phyloP scores from a whole-genome alignment of 1,140 invertebrate species.

The Dinoponera quadriceps region DNA sequence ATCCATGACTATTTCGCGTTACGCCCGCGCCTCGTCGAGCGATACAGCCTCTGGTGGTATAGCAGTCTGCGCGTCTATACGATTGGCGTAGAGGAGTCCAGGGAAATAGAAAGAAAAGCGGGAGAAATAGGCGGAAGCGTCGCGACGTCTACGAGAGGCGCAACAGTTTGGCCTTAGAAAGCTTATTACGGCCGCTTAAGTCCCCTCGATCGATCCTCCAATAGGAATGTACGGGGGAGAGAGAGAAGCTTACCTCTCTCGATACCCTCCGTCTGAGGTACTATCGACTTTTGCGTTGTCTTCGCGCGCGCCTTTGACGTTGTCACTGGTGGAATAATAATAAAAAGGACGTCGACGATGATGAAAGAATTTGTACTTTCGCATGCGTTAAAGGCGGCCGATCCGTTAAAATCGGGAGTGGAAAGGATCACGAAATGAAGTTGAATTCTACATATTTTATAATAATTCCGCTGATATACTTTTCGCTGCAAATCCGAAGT shows the following conservation, averaged over 20 bases:
- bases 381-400: neutral
- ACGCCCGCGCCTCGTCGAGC: neutral
- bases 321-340: neutral
- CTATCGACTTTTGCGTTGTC: neutral
- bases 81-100: neutral
- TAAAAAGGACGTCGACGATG: neutral
- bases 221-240: conserved; percentile 11
- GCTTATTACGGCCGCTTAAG: conserved; percentile 45
- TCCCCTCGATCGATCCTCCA: conserved; percentile 29
- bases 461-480: neutral
- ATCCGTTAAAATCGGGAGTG: neutral
- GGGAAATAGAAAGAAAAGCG: conserved; percentile 13
- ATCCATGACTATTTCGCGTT: conserved; percentile 28
- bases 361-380: neutral
- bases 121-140: conserved; percentile 19
- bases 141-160: conserved; percentile 41
- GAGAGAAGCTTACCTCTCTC: neutral
- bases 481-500: neutral
- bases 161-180: conserved; percentile 70
- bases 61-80: neutral
- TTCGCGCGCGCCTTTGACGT: neutral
- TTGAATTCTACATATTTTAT: neutral
- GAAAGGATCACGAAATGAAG: neutral
- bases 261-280: neutral
- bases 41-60: conserved; percentile 22